Base-by-base conservation (phyloP, 2,797 vertebrate genomes). In the Melanotaenia trifasciata region DNA sequence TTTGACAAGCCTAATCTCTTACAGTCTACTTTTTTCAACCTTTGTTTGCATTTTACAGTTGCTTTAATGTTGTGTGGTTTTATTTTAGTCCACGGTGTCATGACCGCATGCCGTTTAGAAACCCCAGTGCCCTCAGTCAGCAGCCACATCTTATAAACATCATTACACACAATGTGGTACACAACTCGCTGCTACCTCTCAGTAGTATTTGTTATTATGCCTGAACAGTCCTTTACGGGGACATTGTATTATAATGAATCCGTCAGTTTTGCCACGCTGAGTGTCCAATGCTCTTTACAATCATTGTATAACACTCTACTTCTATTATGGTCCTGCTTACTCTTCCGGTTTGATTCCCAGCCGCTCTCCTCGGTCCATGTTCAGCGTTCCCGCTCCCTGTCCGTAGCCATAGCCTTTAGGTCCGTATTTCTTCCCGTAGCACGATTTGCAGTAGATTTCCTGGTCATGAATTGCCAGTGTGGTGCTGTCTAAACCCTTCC, bases 381-480 rank as follows among this genome's bases (percentile, higher is more conserved):
- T 99, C 72, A 99, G 95, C 0, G 96, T 97, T 30, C 97, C 97
- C 0, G 97, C 97, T 7, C 97, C 97, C 89, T 98, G 97, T 12
- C 97, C 97, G 0, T 99, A 99, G 0, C 97, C 97, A 0, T 99
- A 99, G 45, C 97, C 97, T 90, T 98, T 99, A 0, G 97, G 97
- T 3, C 97, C 97, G 0, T 98, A 98, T 80, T 98, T 99, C 89
- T 98, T 99, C 12, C 97, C 97, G 0, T 99, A 99, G 93, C 97
- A 99, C 0, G 97, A 98, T 76, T 96, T 97, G 93, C 97, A 99
- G 93, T 98, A 99, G 90, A 98, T 95, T 89, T 98, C 97, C 69
- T 94, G 93, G 71, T 96, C 96, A 0, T 99, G 97, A 72, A 95
- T 98, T 0, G 97, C 96, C 91, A 98, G 90, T 0, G 96, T 98